A percentile compares a stretch with the other conserved stretches of the same genome.
Evolutionary conservation across 2,888 invertebrate species (phyloP).

Genomic region (Limenitis camilla): DNA sequence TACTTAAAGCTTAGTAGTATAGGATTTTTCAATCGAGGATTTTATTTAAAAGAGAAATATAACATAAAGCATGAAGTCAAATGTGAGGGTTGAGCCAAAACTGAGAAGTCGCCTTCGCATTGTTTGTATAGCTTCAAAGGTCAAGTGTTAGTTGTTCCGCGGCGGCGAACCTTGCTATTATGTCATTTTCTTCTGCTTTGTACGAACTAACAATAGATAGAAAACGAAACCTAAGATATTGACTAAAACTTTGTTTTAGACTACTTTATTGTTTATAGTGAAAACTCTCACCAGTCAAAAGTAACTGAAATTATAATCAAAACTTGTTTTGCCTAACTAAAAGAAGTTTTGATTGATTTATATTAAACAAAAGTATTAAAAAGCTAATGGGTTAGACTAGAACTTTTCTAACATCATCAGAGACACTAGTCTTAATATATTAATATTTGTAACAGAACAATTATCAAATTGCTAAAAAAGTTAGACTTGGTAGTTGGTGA

Average conservation of each 20-base stretch:
- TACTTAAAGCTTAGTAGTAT: too few relatives aligned
- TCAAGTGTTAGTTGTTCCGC: constrained; percentile 13
- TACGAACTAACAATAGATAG: constrained; percentile 1
- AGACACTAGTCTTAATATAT: too few relatives aligned
- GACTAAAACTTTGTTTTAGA: not conserved
- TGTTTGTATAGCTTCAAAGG: constrained; percentile 20
- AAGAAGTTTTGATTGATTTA: too few relatives aligned
- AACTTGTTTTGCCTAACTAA: too few relatives aligned
- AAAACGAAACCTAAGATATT: not conserved
- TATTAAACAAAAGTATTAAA: too few relatives aligned
- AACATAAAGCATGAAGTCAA: not conserved
- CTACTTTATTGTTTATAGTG: not conserved
- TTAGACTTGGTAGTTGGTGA: too few relatives aligned
- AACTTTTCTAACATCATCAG: too few relatives aligned
- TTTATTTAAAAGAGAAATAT: not conserved
- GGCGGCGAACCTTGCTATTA: constrained; percentile 9
- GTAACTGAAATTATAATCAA: too few relatives aligned
- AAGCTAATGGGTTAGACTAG: too few relatives aligned
- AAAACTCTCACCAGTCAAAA: not conserved
- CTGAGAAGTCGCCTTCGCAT: constrained; percentile 10
- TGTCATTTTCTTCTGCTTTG: constrained; percentile 10
- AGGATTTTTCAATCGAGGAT: constrained; percentile 1
- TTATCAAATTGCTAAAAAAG: too few relatives aligned
- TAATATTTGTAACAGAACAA: too few relatives aligned
- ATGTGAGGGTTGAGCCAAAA: constrained; percentile 12